These are phyloP conservation scores for Hypotaenidia philippensis DNA, from an alignment of 2,797 vertebrate genomes.

Conservation along the genomic window DNA sequence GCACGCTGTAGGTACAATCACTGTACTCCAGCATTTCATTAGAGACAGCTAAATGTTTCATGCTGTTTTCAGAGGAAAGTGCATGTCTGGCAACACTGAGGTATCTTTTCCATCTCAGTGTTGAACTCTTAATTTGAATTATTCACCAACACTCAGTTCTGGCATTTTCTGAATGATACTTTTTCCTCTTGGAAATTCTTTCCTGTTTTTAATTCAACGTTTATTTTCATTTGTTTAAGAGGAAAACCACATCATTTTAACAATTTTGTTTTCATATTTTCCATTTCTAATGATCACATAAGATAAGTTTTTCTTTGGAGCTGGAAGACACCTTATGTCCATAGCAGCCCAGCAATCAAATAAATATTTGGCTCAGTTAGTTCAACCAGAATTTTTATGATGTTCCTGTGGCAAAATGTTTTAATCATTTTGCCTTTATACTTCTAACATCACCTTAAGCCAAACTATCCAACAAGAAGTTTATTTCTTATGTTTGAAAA, in stretches of 20 bases:
- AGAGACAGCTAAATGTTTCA: background rate
- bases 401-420: background rate
- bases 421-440: background rate
- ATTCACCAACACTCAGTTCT: background rate
- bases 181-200: background rate
- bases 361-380: background rate
- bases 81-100: background rate
- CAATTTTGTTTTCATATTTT: background rate
- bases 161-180: background rate
- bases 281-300: background rate
- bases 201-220: background rate
- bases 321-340: background rate
- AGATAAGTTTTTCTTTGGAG: background rate
- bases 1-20: background rate
- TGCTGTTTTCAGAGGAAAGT: background rate
- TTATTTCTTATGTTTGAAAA: background rate
- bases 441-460: background rate
- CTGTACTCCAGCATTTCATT: background rate
- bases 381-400: background rate
- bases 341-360: background rate
- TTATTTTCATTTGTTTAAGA: background rate
- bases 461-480: background rate
- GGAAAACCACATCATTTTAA: background rate
- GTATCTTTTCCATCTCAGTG: background rate
- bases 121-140: conserved; percentile 2